Percentiles rank a stretch among this genome's conserved stretches.
These are phyloP conservation scores for Pteropus rufus DNA, from an alignment of 2,797 vertebrate species.

Conservation along the genomic window DNA sequence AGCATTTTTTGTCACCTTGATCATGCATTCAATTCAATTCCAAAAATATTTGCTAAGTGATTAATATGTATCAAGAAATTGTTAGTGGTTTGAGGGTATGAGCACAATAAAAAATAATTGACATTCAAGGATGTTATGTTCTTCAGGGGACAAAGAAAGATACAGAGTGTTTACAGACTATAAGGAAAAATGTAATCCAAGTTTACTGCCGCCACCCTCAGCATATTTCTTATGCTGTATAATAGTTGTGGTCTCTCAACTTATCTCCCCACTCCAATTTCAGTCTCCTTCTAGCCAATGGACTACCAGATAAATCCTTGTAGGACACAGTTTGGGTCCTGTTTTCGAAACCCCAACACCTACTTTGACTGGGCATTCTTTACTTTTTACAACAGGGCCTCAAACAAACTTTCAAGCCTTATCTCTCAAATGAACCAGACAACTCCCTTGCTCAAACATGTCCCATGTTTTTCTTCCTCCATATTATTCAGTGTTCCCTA, in stretches of 20 bases:
- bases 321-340: neutral
- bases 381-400: neutral
- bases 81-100: neutral
- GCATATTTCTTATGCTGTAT: neutral
- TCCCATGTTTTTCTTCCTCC: neutral
- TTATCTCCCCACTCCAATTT: neutral
- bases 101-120: neutral
- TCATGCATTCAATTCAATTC: neutral
- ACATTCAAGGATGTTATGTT: neutral
- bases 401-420: neutral
- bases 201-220: neutral
- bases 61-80: neutral
- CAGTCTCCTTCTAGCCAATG: neutral
- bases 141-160: neutral
- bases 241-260: neutral
- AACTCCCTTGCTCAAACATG: neutral
- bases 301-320: neutral
- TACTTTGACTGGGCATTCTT: neutral
- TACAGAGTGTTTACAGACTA: neutral
- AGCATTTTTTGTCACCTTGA: neutral
- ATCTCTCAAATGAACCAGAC: slow-evolving; percentile 24
- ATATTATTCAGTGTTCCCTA: neutral
- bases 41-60: neutral
- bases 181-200: neutral
- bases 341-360: neutral